Evolutionary conservation across 2,113 vertebrate species (phyloP).

Genomic region (Salvelinus sp.): DNA sequence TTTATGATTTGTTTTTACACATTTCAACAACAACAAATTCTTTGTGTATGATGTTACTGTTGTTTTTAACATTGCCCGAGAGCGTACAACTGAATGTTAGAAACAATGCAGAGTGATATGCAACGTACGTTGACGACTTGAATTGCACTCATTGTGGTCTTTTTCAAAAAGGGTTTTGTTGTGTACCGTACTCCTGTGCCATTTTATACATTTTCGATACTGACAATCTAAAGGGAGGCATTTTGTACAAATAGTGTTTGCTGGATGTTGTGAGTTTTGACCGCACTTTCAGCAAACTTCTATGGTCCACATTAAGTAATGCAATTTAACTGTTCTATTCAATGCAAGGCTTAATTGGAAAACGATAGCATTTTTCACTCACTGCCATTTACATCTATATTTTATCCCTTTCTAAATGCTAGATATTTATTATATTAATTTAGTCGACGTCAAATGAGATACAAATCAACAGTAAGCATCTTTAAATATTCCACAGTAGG

Average conservation of each 20-base stretch:
- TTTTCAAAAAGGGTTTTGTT: slow-evolving; percentile 6
- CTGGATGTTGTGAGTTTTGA: slow-evolving; percentile 8
- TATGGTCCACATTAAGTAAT: slow-evolving; percentile 13
- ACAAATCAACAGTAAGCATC: slow-evolving; percentile 68
- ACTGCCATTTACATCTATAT: slow-evolving; percentile 39
- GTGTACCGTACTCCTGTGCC: slow-evolving; percentile 24
- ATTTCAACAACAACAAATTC: not conserved
- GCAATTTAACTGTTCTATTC: slow-evolving; percentile 12
- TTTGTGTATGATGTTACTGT: not conserved
- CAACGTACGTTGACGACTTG: not conserved
- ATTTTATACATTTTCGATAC: slow-evolving; percentile 41
- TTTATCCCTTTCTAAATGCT: slow-evolving; percentile 50
- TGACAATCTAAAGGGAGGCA: slow-evolving; percentile 9
- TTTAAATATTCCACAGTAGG: slow-evolving; percentile 60
- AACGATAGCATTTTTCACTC: slow-evolving; percentile 42
- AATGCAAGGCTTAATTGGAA: slow-evolving; percentile 39
- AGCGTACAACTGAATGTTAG: not conserved
- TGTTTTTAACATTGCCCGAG: not conserved
- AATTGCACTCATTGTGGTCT: not conserved
- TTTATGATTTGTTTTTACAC: too few relatives aligned
- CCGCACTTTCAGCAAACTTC: slow-evolving; percentile 4
- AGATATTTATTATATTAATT: slow-evolving; percentile 68
- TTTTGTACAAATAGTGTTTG: slow-evolving; percentile 15
- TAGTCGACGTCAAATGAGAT: slow-evolving; percentile 57
- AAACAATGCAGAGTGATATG: not conserved